Base-by-base conservation (phyloP, 1,140 invertebrate species). In the Diabrotica undecimpunctata region DNA sequence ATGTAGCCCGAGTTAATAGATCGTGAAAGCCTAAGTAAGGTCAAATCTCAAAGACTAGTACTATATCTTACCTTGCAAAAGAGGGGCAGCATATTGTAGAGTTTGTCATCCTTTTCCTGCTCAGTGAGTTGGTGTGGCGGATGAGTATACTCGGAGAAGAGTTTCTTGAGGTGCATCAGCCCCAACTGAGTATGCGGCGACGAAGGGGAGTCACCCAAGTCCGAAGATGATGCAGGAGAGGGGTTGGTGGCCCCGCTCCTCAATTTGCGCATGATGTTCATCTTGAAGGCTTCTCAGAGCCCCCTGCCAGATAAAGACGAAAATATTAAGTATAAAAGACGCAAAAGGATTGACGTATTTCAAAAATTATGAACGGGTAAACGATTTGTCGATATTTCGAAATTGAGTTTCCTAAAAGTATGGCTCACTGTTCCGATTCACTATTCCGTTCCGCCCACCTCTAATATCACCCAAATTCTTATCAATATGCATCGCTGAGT, bases 71-170 rank as follows among this genome's bases (percentile, higher is more conserved):
- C 96, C 87, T 98, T 98, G 82, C 94, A 97, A 82, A 99, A 99
- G 8, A 99, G 83, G 52, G 97, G 97, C 72, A 99, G 83, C 94
- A 99, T 97, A 80, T 96, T 97, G 80, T 98, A 98, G 0, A 99
- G 83, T 81, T 97, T 96, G 75, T 93, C 91, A 81, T 98, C 94
- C 66, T 91, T 88, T 79, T 97, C 93, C 61, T 86, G 82, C 64
- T 95, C 92, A 39, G 86, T 86, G 0, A 95, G 82, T 7, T 89
- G 85, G 72, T 93, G 90, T 53, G 88, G 82, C 46, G 94, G 91
- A 82, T 97, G 93, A 14, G 89, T 90, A 73, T 95, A 96, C 75
- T 98, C 96, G 25, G 91, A 90, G 81, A 98, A 98, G 8, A 98
- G 83, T 81, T 98, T 98, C 72, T 97, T 94, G 5, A 99, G 84